Conservation (phyloP, 2,113 vertebrate species). For the Cervus canadensis region DNA sequence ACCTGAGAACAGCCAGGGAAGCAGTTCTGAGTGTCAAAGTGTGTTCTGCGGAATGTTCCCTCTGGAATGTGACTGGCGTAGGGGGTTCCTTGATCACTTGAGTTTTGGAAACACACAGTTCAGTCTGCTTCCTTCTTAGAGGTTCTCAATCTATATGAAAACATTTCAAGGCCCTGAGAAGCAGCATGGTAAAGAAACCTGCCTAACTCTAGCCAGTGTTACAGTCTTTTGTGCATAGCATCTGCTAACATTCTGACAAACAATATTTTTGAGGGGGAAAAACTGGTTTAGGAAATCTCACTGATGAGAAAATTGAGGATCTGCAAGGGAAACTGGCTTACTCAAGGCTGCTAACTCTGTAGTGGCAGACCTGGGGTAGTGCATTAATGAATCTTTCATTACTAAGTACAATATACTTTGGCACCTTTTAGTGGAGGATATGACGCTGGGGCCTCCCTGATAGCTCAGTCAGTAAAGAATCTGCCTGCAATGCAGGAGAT, state of each 20-base stretch:
- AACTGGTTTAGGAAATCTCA: not conserved
- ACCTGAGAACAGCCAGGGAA: not conserved
- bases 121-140: slow-evolving; percentile 4
- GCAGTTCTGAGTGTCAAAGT: not conserved
- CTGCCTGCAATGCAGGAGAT: not conserved
- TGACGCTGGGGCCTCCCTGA: not conserved
- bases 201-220: not conserved
- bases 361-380: not conserved
- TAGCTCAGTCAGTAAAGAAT: not conserved
- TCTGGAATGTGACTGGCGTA: not conserved
- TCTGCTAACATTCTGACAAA: not conserved
- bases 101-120: not conserved
- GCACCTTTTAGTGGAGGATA: not conserved
- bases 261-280: not conserved
- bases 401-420: not conserved
- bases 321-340: not conserved
- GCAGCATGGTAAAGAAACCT: not conserved
- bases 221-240: not conserved
- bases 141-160: not conserved
- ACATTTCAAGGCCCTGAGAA: not conserved
- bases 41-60: not conserved
- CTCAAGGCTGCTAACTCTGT: not conserved
- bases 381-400: not conserved
- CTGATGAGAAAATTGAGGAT: not conserved
- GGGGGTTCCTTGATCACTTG: not conserved